Percentiles rank a stretch among this genome's conserved stretches.
Evolutionary conservation across 2,888 invertebrate genomes (phyloP).

Genomic region (Drosophila hamatofila): DNA sequence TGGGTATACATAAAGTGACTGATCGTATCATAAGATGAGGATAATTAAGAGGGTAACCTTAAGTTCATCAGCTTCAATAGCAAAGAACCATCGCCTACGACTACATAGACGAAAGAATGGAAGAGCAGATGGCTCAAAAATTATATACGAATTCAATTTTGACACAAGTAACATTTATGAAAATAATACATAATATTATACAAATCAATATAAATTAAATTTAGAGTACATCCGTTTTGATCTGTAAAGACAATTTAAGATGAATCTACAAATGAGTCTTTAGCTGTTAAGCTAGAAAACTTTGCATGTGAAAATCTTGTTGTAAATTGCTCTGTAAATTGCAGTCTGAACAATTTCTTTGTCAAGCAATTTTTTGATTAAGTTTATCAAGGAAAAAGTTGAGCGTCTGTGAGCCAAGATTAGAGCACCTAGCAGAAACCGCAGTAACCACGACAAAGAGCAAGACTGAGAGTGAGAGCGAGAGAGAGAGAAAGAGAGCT

Average conservation of each 20-base stretch:
- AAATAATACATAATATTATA: too few relatives aligned
- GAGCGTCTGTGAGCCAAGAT: slow-evolving; percentile 53
- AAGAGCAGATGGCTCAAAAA: too few relatives aligned
- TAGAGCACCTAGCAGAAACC: slow-evolving; percentile 60
- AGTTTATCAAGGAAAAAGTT: slow-evolving; percentile 16
- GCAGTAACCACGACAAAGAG: slow-evolving; percentile 23
- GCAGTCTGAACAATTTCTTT: slow-evolving; percentile 8
- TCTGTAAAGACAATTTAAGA: neutral
- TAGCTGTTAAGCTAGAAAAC: neutral
- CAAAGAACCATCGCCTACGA: too few relatives aligned
- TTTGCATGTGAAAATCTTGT: neutral
- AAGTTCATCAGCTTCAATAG: too few relatives aligned
- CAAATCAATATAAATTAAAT: neutral
- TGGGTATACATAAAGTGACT: too few relatives aligned
- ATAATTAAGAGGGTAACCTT: too few relatives aligned
- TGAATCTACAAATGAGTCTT: neutral
- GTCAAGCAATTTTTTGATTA: neutral
- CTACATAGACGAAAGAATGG: too few relatives aligned
- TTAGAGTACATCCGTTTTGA: neutral
- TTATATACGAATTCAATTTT: too few relatives aligned
- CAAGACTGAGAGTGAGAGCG: too few relatives aligned
- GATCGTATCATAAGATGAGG: too few relatives aligned
- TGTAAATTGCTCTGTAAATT: neutral
- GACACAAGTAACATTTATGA: too few relatives aligned
- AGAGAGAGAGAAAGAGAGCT: neutral